Conservation (phyloP, 2,113 vertebrate genomes). For the Lampris megalopsis region DNA sequence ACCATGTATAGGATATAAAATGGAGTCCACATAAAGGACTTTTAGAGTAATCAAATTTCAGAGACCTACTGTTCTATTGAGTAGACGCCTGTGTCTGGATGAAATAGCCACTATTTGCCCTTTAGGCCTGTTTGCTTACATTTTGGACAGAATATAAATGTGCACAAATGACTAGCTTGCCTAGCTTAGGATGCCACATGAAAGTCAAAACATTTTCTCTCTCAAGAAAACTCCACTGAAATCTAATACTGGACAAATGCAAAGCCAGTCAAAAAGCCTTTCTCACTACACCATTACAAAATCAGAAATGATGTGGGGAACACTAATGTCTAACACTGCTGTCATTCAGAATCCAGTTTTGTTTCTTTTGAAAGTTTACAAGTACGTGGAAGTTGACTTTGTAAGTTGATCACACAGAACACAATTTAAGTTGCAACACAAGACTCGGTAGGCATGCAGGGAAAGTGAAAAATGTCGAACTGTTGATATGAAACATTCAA, state of each 20-base stretch:
- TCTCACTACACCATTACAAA: background rate
- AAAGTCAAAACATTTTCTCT: background rate
- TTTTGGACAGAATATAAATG: background rate
- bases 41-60: too few relatives aligned
- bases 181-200: background rate
- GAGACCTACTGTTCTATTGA: background rate
- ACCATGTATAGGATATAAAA: background rate
- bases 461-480: too few relatives aligned
- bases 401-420: too few relatives aligned
- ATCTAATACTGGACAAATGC: background rate
- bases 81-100: background rate
- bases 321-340: background rate
- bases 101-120: background rate
- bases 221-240: background rate
- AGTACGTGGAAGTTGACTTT: too few relatives aligned
- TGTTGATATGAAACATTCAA: background rate
- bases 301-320: background rate
- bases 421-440: too few relatives aligned
- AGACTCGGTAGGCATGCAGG: too few relatives aligned
- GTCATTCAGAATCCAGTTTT: too few relatives aligned
- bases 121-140: background rate
- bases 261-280: background rate
- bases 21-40: too few relatives aligned
- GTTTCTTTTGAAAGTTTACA: too few relatives aligned
- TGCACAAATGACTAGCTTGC: background rate